Conservation (phyloP, 1,140 invertebrate species). For the Phocides pigmalion region DNA sequence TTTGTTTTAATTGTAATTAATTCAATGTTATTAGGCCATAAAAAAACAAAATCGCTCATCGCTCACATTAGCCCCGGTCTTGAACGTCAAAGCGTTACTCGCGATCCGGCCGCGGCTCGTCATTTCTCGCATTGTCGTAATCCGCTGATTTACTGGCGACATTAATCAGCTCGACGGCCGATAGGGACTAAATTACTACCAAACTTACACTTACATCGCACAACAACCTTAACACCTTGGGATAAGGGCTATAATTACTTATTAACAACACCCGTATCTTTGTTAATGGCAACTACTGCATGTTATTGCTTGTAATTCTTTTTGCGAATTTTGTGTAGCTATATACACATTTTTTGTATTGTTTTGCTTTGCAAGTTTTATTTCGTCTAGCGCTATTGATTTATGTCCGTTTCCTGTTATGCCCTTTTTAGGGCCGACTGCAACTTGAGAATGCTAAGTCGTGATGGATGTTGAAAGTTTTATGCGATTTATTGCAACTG, state of each 20-base stretch:
- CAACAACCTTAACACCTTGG: constrained; percentile 44
- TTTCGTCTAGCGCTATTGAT: constrained; percentile 74
- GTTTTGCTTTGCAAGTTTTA: constrained; percentile 64
- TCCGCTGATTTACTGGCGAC: constrained; percentile 82
- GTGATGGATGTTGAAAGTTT: constrained; percentile 25
- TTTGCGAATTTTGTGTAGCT: constrained; percentile 75
- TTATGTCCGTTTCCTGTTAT: constrained; percentile 73
- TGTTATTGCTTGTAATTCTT: constrained; percentile 82
- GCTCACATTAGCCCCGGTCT: constrained; percentile 16
- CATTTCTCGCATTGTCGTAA: constrained; percentile 83
- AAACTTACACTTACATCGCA: constrained; percentile 51
- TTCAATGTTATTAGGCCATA: neutral
- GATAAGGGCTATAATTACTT: constrained; percentile 50
- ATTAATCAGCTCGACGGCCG: constrained; percentile 82
- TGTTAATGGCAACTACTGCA: constrained; percentile 70
- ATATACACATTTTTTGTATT: constrained; percentile 54
- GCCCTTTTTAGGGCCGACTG: constrained; percentile 64
- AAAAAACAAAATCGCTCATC: neutral
- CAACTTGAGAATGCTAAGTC: constrained; percentile 59
- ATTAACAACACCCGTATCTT: constrained; percentile 35
- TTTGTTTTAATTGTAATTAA: neutral
- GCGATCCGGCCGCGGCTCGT: constrained; percentile 78
- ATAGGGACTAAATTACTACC: constrained; percentile 80
- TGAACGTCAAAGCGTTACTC: constrained; percentile 37
- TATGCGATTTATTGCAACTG: constrained; percentile 29